Percentiles rank a stretch among this genome's conserved stretches.
These are phyloP conservation scores for Mormyrus iriodes DNA, from an alignment of 2,113 vertebrate genomes.

Conservation along the genomic window DNA sequence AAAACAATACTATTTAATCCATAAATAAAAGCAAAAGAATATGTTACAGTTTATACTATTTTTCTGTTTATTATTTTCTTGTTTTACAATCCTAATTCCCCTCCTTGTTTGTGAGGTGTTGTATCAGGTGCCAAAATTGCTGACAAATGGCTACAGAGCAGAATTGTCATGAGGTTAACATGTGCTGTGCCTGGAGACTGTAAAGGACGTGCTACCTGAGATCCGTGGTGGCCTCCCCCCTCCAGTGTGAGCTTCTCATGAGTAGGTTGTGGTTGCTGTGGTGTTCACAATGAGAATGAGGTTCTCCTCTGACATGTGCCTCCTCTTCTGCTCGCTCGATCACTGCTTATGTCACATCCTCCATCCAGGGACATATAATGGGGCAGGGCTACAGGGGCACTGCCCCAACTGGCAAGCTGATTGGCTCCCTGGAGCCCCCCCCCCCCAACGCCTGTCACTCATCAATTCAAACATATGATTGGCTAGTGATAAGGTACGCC, in stretches of 20 bases:
- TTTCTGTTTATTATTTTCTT: neutral
- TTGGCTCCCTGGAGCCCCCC: neutral
- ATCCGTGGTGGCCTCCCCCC: conserved; percentile 10
- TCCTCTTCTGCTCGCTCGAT: conserved; percentile 44
- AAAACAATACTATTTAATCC: neutral
- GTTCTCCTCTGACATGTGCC: conserved; percentile 47
- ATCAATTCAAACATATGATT: neutral
- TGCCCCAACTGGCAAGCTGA: neutral
- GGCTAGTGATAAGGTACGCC: neutral
- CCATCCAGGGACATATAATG: neutral
- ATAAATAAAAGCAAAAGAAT: neutral
- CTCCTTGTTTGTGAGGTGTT: neutral
- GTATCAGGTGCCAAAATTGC: neutral
- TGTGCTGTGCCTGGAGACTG: neutral
- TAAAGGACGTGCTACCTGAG: neutral
- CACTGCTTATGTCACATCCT: neutral
- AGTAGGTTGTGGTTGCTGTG: conserved; percentile 42
- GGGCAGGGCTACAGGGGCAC: neutral
- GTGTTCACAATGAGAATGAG: conserved; percentile 42
- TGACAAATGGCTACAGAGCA: neutral
- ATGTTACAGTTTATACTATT: neutral
- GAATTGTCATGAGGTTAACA: neutral
- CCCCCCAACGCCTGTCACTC: neutral
- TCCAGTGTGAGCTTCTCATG: conserved; percentile 15
- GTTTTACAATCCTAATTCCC: neutral